Evolutionary conservation across 2,113 vertebrate genomes (phyloP).

Genomic region (Odocoileus hemionus): DNA sequence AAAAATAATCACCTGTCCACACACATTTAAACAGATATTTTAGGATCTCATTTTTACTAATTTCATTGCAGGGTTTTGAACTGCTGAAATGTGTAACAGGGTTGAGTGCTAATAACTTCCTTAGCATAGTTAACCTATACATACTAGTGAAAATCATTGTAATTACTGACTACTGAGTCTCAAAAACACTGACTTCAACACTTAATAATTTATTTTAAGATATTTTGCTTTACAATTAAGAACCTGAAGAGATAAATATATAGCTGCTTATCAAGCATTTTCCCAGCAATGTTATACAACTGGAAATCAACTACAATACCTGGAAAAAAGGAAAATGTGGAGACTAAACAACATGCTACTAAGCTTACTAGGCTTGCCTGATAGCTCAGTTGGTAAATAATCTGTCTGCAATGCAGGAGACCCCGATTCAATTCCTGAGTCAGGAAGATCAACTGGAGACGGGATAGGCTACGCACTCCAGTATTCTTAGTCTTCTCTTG

Average conservation of each 20-base stretch:
- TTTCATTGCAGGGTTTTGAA: not conserved
- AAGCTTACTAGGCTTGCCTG: not conserved
- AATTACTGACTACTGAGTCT: not conserved
- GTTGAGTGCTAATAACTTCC: not conserved
- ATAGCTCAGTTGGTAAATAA: not conserved
- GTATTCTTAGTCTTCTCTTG: not conserved
- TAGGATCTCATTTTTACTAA: not conserved
- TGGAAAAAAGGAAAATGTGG: not conserved
- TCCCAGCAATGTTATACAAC: not conserved
- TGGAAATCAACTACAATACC: not conserved
- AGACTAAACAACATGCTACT: not conserved
- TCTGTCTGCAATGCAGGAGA: not conserved
- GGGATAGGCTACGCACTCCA: not conserved
- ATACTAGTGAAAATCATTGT: not conserved
- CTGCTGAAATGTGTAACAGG: not conserved
- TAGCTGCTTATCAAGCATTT: not conserved
- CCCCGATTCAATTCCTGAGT: not conserved
- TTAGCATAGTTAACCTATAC: not conserved
- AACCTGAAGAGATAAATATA: slow-evolving; percentile 13
- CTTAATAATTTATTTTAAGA: not conserved
- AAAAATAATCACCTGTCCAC: not conserved
- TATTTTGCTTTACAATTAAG: not conserved
- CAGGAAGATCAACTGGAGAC: not conserved
- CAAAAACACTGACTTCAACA: not conserved
- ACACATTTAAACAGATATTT: not conserved